phyloP scores from a whole-genome alignment of 2,797 vertebrate genomes.

The Eospalax fontanierii region DNA sequence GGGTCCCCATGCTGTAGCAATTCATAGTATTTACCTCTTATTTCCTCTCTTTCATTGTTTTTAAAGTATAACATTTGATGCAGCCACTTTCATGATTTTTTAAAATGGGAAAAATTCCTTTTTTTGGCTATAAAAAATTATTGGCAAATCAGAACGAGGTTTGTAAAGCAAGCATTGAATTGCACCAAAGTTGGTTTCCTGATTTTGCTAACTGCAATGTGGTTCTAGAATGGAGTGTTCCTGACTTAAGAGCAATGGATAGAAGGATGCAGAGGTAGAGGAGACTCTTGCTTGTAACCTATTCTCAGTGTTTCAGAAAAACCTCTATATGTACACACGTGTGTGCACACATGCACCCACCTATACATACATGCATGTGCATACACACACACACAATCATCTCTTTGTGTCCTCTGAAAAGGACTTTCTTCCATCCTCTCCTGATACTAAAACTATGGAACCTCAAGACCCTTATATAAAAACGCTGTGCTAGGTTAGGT shows the following conservation, averaged over 20 bases:
- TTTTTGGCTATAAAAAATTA: neutral
- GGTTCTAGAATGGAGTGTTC: neutral
- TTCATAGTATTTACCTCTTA: neutral
- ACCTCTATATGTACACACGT: neutral
- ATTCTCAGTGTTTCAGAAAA: slow-evolving; percentile 13
- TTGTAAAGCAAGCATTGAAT: slow-evolving; percentile 1
- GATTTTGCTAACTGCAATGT: neutral
- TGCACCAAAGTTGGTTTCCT: neutral
- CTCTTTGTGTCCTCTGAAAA: neutral
- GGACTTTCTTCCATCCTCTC: neutral
- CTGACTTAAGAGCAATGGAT: neutral
- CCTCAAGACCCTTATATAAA: neutral
- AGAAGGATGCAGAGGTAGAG: neutral
- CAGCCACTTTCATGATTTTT: neutral
- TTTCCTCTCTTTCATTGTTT: neutral
- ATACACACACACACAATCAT: neutral
- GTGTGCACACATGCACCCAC: neutral
- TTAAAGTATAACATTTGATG: slow-evolving; percentile 20
- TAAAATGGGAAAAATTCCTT: neutral
- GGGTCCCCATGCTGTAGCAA: neutral
- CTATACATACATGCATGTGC: neutral
- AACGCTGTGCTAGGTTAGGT: too few species aligned
- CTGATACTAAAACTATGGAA: neutral
- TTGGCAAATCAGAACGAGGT: neutral
- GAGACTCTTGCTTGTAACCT: neutral